Evolutionary conservation across 1,140 invertebrate genomes (phyloP).

Genomic region (Coptotermes formosanus): DNA sequence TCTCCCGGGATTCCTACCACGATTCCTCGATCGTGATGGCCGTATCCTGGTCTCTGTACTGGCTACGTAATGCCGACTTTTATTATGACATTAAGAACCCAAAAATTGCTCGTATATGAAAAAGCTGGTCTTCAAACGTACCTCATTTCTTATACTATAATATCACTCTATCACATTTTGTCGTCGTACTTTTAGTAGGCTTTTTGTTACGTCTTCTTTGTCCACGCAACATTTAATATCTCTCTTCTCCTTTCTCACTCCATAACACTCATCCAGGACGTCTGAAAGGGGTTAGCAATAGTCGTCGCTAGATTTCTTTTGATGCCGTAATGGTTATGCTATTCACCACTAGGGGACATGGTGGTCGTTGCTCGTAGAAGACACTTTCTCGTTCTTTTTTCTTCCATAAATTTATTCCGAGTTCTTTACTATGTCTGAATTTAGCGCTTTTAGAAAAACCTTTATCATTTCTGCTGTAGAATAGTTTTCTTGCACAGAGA

Average conservation of each 20-base stretch:
- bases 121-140: background rate
- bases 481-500: background rate
- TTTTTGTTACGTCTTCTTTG: background rate
- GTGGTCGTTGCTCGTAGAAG: background rate
- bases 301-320: background rate
- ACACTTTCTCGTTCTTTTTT: background rate
- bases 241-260: background rate
- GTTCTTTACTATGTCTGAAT: background rate
- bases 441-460: background rate
- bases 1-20: too few relatives aligned
- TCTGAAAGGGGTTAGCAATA: background rate
- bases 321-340: background rate
- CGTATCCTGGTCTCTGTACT: too few relatives aligned
- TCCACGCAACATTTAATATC: slow-evolving; percentile 13
- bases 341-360: background rate
- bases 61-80: too few relatives aligned
- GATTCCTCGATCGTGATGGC: too few relatives aligned
- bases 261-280: background rate
- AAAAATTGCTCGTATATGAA: background rate
- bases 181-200: background rate
- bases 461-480: background rate
- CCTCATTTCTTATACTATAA: background rate
- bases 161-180: background rate
- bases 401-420: background rate
- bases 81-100: background rate